phyloP scores from a whole-genome alignment of 2,113 vertebrate species.

The Lonchura striata region DNA sequence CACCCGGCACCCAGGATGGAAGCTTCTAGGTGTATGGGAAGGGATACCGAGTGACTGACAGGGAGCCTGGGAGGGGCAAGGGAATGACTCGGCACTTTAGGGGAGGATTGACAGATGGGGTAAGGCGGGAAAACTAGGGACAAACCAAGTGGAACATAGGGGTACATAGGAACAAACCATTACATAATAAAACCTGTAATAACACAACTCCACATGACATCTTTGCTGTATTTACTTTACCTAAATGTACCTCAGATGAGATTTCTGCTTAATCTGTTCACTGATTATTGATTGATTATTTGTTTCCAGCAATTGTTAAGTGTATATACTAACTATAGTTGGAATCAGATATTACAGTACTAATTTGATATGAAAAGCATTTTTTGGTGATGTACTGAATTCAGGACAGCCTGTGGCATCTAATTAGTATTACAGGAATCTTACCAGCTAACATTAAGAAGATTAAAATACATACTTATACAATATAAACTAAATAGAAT shows the following conservation, averaged over 20 bases:
- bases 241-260: slow-evolving; percentile 9
- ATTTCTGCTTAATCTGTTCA: slow-evolving; percentile 49
- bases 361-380: slow-evolving; percentile 6
- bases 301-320: slow-evolving; percentile 36
- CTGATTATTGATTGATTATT: slow-evolving; percentile 48
- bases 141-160: no score
- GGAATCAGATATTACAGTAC: not conserved
- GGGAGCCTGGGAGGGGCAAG: no score
- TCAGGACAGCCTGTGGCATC: not conserved
- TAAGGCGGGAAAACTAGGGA: no score
- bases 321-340: not conserved
- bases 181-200: no score
- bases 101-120: no score
- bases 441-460: not conserved
- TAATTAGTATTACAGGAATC: slow-evolving; percentile 16
- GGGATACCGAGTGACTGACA: no score
- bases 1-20: no score
- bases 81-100: no score
- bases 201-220: no score
- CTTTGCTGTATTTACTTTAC: not conserved
- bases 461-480: not conserved
- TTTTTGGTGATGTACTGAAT: not conserved
- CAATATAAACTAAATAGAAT: not conserved
- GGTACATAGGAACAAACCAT: no score
- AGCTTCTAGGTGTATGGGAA: no score